A percentile compares a stretch with the other conserved stretches of the same genome.
phyloP scores from a whole-genome alignment of 2,113 vertebrate species.

The Panthera tigris region DNA sequence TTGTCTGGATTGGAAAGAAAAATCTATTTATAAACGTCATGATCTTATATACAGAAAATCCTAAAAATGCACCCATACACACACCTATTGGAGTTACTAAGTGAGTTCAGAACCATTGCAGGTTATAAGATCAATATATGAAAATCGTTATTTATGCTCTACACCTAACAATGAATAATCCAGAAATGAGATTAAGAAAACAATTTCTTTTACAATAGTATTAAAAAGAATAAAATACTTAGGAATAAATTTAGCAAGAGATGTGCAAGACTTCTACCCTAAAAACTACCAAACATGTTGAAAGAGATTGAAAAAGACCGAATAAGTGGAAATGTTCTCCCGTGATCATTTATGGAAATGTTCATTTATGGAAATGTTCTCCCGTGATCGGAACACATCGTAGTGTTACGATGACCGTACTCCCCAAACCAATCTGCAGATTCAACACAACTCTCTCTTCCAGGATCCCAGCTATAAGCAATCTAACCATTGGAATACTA shows the following conservation, averaged over 20 bases:
- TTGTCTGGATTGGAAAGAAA: not conserved
- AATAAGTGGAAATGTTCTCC: not conserved
- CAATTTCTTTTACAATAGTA: not conserved
- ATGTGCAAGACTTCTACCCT: not conserved
- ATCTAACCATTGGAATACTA: not conserved
- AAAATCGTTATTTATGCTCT: not conserved
- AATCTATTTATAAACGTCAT: not conserved
- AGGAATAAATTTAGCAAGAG: not conserved
- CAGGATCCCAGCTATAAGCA: not conserved
- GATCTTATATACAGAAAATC: not conserved
- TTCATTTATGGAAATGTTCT: not conserved
- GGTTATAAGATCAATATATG: not conserved
- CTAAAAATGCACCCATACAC: not conserved
- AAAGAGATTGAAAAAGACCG: not conserved
- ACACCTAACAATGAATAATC: not conserved
- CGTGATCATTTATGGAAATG: not conserved
- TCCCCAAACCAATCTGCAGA: not conserved
- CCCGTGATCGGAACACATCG: not conserved
- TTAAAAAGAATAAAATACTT: not conserved
- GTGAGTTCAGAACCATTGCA: not conserved
- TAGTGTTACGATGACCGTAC: not conserved
- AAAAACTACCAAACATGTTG: not conserved
- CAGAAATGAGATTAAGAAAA: conserved; percentile 8
- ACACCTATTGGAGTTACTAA: not conserved
- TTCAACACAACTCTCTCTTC: not conserved